These are phyloP conservation scores for Ptychochromis oligacanthus DNA, from an alignment of 2,113 vertebrate genomes.

Conservation along the genomic window DNA sequence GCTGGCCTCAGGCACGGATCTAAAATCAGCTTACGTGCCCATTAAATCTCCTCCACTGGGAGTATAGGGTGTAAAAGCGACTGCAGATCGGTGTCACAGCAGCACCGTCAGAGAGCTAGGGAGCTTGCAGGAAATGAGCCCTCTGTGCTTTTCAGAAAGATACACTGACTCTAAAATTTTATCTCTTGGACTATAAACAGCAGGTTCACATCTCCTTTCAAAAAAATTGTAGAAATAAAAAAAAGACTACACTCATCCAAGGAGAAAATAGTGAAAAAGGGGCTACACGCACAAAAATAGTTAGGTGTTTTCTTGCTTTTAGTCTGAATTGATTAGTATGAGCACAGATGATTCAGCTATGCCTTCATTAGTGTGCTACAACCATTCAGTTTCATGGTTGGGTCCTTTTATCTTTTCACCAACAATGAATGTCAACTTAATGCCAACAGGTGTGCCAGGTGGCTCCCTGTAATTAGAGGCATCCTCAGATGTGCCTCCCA, in stretches of 20 bases:
- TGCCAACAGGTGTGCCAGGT: slow-evolving; percentile 18
- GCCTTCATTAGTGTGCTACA: background rate
- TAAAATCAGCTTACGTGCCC: slow-evolving; percentile 46
- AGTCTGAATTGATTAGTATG: background rate
- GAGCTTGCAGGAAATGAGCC: background rate
- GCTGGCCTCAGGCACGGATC: slow-evolving; percentile 11
- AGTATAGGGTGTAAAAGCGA: slow-evolving; percentile 31
- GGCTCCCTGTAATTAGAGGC: background rate
- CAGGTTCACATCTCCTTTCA: background rate
- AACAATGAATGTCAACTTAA: slow-evolving; percentile 9
- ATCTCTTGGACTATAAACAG: background rate
- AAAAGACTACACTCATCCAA: background rate
- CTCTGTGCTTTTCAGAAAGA: background rate
- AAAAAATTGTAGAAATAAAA: background rate
- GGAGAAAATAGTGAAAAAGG: background rate
- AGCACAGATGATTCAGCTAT: background rate
- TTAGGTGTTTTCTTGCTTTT: too few species aligned
- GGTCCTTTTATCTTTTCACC: background rate
- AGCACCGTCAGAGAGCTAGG: background rate
- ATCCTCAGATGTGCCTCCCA: slow-evolving; percentile 3
- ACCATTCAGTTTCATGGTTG: slow-evolving; percentile 1
- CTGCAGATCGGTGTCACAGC: slow-evolving; percentile 35
- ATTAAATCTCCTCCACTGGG: slow-evolving; percentile 40
- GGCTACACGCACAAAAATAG: too few species aligned
- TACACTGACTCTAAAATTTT: background rate